Evolutionary conservation across 1,140 invertebrate genomes (phyloP), one percentile per base, ranked within the genome.

Genomic region (Drosophila sucinea): DNA sequence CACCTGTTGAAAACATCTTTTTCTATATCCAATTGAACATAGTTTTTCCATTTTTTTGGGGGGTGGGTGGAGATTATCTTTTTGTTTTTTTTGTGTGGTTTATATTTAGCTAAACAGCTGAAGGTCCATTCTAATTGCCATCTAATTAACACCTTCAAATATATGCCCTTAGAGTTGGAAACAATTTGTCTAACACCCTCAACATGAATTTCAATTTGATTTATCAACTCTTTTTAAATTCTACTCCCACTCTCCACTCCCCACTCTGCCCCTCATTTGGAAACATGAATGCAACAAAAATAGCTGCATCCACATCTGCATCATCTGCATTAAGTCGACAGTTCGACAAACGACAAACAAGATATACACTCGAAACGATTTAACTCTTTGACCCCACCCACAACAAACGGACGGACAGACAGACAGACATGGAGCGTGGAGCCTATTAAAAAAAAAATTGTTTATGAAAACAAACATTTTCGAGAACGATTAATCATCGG

Each of bases 401-500:
- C 73, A 51, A 23, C 44, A 47, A 47, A 47, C 30, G 17, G 32
- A 60, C 11, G 51, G 51, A n/a, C 8, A 40, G 35, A 32, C 30
- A n/a, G 40, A 80, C 70, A 85, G 64, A 86, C 75, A 51, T 51
- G 44, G 7, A 51, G 78, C 75, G 70, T 47, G 73, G 68, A 51
- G 74, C 60, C 84, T 85, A 89, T 89, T 90, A 68, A 51, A 51
- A 55, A 89, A 89, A 89, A 89, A 85, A 90, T 89, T 89, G 85
- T 89, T 89, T 89, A 89, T 89, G 85, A 89, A 89, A 89, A 90
- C 81, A 90, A 85, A 90, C 85, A 85, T 89, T 89, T 90, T 68
- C 75, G 77, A 57, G 44, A 66, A 60, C 85, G 70, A 89, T 89
- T 89, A 85, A 89, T 89, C 85, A 89, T 89, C 81, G 74, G 65